phyloP scores from a whole-genome alignment of 2,888 invertebrate genomes.

The Eugnorisma glareosa region DNA sequence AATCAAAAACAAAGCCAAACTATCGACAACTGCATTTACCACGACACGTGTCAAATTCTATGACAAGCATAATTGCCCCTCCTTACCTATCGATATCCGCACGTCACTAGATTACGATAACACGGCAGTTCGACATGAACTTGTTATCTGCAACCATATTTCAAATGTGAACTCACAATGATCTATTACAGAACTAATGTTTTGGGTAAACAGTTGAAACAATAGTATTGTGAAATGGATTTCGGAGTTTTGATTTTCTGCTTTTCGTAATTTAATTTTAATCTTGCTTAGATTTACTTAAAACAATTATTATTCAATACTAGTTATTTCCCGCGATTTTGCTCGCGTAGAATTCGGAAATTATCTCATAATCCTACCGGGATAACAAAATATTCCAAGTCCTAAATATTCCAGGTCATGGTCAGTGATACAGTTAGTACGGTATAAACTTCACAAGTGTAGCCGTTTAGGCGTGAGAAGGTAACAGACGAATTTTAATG shows the following conservation, averaged over 20 bases:
- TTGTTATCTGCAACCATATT: constrained; percentile 56
- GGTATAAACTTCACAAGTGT: no score
- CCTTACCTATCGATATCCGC: constrained; percentile 42
- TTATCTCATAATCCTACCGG: background rate
- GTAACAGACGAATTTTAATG: no score
- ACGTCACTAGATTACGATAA: constrained; percentile 46
- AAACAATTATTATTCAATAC: background rate
- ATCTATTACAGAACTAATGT: constrained; percentile 49
- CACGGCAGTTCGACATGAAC: constrained; percentile 43
- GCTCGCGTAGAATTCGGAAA: background rate
- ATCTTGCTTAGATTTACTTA: background rate
- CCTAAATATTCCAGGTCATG: background rate
- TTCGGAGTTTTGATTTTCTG: background rate
- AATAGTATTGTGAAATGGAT: background rate
- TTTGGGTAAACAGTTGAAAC: constrained; percentile 1
- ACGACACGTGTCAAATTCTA: constrained; percentile 4
- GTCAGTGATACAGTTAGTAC: no score
- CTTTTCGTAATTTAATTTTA: background rate
- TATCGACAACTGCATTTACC: constrained; percentile 19
- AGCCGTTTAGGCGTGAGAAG: no score
- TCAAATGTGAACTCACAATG: constrained; percentile 44
- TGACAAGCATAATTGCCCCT: constrained; percentile 25
- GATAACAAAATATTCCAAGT: background rate
- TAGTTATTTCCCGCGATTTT: background rate
- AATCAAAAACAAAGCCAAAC: background rate